Evolutionary conservation across 37 sponge, comb jelly and placozoan genomes (phyloP).

Genomic region (Diacarnus erythraeanus): DNA sequence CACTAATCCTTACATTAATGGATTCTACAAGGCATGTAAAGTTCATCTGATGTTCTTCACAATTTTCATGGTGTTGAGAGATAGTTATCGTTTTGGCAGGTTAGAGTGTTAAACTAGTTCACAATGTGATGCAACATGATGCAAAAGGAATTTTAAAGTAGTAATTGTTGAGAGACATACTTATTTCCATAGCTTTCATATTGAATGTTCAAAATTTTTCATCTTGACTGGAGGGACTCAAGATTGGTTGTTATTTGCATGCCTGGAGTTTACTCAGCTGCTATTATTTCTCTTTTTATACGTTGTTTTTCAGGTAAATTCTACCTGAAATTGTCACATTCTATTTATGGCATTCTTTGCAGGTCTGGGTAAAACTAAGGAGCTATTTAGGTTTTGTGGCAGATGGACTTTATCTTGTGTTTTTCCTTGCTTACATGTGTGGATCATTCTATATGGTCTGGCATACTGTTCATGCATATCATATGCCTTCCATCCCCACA

Average conservation of each 20-base stretch:
- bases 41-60: constrained; percentile 28
- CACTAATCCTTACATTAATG: constrained; percentile 21
- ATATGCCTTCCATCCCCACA: neutral
- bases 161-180: no score
- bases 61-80: constrained; percentile 7
- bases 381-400: neutral
- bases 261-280: constrained; percentile 6
- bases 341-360: neutral
- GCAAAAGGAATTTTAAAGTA: no score
- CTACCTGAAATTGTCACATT: neutral
- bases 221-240: neutral
- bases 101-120: neutral
- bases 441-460: neutral
- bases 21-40: constrained; percentile 25
- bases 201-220: neutral
- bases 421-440: neutral
- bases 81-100: constrained; percentile 32
- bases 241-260: neutral
- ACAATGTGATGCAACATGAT: no score
- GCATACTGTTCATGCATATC: neutral
- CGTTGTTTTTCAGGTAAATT: constrained; percentile 29
- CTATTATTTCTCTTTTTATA: constrained; percentile 2
- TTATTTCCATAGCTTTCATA: neutral
- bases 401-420: neutral
- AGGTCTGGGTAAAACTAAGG: neutral